Evolutionary conservation across 2,888 invertebrate genomes (phyloP).

Genomic region (Harpalus rufipes): DNA sequence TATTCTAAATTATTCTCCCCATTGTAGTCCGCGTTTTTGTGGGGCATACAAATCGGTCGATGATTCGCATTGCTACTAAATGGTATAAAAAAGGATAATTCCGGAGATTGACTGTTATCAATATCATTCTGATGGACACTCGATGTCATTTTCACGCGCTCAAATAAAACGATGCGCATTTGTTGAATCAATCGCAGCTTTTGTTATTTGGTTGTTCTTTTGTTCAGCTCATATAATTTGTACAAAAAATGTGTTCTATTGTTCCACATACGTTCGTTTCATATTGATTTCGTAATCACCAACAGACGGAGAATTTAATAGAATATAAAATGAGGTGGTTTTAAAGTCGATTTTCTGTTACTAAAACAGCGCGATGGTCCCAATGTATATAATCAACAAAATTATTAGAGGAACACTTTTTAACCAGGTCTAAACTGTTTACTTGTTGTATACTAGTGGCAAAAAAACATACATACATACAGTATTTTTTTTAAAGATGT

Average conservation of each 20-base stretch:
- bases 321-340: not conserved
- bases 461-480: too few relatives aligned
- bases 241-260: conserved; percentile 41
- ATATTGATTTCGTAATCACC: not conserved
- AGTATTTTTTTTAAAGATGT: too few relatives aligned
- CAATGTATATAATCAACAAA: too few relatives aligned
- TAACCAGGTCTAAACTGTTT: too few relatives aligned
- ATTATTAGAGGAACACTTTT: too few relatives aligned
- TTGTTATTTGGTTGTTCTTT: conserved; percentile 51
- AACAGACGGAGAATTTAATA: not conserved
- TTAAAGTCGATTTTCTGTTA: too few relatives aligned
- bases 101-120: conserved; percentile 47
- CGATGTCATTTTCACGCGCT: conserved; percentile 44
- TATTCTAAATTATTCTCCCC: too few relatives aligned
- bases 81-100: conserved; percentile 56
- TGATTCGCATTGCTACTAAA: conserved; percentile 9
- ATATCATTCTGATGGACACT: conserved; percentile 53
- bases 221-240: conserved; percentile 34
- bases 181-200: conserved; percentile 57
- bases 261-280: not conserved
- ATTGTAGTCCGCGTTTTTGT: too few relatives aligned
- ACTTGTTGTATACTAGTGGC: too few relatives aligned
- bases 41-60: too few relatives aligned
- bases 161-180: conserved; percentile 42
- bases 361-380: not conserved